phyloP scores from a whole-genome alignment of 2,888 invertebrate genomes.

The Hydriomena furcata region DNA sequence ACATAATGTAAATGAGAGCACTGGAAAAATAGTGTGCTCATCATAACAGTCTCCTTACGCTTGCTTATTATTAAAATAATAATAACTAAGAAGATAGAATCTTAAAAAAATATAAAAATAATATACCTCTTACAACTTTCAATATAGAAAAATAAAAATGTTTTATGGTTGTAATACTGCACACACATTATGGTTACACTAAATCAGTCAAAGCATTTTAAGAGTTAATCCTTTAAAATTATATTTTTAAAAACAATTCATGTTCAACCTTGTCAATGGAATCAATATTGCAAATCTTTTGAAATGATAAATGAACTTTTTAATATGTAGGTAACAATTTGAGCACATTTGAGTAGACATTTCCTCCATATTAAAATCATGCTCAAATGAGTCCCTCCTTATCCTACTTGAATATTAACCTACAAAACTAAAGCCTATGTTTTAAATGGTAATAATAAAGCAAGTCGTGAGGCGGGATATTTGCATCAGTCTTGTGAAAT shows the following conservation, averaged over 20 bases:
- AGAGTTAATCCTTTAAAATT: slow-evolving; percentile 41
- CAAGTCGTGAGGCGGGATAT: slow-evolving; percentile 84
- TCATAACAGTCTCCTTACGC: slow-evolving; percentile 52
- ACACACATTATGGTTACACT: slow-evolving; percentile 74
- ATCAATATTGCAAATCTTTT: slow-evolving; percentile 19
- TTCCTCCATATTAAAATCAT: slow-evolving; percentile 46
- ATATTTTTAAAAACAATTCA: slow-evolving; percentile 18
- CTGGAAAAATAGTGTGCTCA: slow-evolving; percentile 41
- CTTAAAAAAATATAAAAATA: slow-evolving; percentile 76
- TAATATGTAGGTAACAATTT: slow-evolving; percentile 48
- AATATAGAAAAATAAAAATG: slow-evolving; percentile 76
- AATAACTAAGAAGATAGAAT: slow-evolving; percentile 54
- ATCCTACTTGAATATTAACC: slow-evolving; percentile 60
- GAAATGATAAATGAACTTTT: slow-evolving; percentile 14
- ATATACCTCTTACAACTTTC: slow-evolving; percentile 67
- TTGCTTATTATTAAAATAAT: slow-evolving; percentile 47
- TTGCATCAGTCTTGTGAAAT: slow-evolving; percentile 84
- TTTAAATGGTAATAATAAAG: slow-evolving; percentile 83
- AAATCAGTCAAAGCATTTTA: slow-evolving; percentile 78
- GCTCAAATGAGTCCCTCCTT: slow-evolving; percentile 61
- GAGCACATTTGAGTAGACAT: slow-evolving; percentile 55
- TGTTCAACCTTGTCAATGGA: slow-evolving; percentile 20
- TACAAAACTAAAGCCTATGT: slow-evolving; percentile 73
- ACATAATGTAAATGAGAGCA: slow-evolving; percentile 32
- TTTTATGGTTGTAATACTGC: slow-evolving; percentile 76